Evolutionary conservation across 1,140 invertebrate genomes (phyloP), one percentile per base, ranked within the genome.

Genomic region (Drosophila ambigua): DNA sequence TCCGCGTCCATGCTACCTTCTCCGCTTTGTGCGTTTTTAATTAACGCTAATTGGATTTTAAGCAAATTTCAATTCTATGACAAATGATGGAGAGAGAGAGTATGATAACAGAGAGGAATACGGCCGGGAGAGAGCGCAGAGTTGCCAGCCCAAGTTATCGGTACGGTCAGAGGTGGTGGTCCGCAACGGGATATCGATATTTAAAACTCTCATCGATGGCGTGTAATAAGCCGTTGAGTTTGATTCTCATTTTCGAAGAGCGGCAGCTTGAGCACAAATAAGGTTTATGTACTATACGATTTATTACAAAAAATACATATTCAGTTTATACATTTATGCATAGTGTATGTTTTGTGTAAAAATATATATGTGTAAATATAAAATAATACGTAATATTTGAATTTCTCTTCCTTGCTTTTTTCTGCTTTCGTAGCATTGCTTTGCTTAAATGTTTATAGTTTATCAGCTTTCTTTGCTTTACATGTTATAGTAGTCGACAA

Each of bases 401-500:
- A 73, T 68, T 67, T 66, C 54, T 54, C 44, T 66, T 76, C 26
- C 58, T 54, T 69, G 48, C 49, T 51, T 59, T 68, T 64, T 59
- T 43, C 68, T 64, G 28, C 39, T 31, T 67, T 72, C 62, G 68
- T 78, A 85, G 62, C 72, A 45, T 62, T 57, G 39, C 69, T 50
- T 65, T 57, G 39, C 81, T 77, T 77, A 81, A 58, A 48, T 65
- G n/a, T 62, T 52, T 45, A 79, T 66, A 57, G 48, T 63, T 50
- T 58, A 63, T 50, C 31, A 13, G 41, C 20, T 59, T 52, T 68
- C 52, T 67, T 67, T 52, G 54, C 59, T 68, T 85, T 89, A 91
- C 66, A 90, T 77, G 79, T 91, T 71, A 89, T 87, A 91, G 77
- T 90, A 91, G 79, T 91, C 90, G 77, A 90, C 82, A 90, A 90